Conservation (phyloP, 2,113 vertebrate genomes). For the Melanotaenia duboulayi region DNA sequence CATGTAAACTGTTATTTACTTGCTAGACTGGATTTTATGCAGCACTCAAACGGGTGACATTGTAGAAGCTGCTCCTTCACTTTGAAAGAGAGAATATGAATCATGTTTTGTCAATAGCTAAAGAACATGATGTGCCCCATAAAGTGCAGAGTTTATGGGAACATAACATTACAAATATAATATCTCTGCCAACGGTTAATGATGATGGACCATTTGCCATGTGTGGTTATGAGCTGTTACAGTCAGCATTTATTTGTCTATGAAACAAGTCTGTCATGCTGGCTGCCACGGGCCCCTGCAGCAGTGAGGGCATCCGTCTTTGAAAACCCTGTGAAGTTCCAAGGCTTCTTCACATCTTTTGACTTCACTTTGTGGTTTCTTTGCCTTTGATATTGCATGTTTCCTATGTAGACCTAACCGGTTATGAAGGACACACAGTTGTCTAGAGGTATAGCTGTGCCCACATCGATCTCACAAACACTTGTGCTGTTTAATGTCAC, state of each 20-base stretch:
- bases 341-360: slow-evolving; percentile 39
- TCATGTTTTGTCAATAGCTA: slow-evolving; percentile 34
- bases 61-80: slow-evolving; percentile 14
- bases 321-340: slow-evolving; percentile 53
- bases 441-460: slow-evolving; percentile 60
- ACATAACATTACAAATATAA: slow-evolving; percentile 59
- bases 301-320: slow-evolving; percentile 37
- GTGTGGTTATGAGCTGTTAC: slow-evolving; percentile 45
- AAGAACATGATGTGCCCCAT: slow-evolving; percentile 55
- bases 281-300: slow-evolving; percentile 19
- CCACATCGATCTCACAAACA: slow-evolving; percentile 76
- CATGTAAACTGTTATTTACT: neutral
- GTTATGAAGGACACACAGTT: slow-evolving; percentile 59
- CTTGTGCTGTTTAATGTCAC: slow-evolving; percentile 80
- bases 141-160: slow-evolving; percentile 63
- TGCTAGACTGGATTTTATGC: neutral
- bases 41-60: slow-evolving; percentile 22
- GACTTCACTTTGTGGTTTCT: slow-evolving; percentile 33
- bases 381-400: slow-evolving; percentile 69
- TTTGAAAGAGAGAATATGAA: slow-evolving; percentile 31
- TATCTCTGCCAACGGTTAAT: slow-evolving; percentile 63
- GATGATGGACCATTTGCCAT: slow-evolving; percentile 56
- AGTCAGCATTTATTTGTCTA: slow-evolving; percentile 62
- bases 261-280: slow-evolving; percentile 44
- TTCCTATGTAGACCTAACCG: slow-evolving; percentile 51